Conservation (phyloP, 1,140 invertebrate species). For the Armadillidium nasatum region DNA sequence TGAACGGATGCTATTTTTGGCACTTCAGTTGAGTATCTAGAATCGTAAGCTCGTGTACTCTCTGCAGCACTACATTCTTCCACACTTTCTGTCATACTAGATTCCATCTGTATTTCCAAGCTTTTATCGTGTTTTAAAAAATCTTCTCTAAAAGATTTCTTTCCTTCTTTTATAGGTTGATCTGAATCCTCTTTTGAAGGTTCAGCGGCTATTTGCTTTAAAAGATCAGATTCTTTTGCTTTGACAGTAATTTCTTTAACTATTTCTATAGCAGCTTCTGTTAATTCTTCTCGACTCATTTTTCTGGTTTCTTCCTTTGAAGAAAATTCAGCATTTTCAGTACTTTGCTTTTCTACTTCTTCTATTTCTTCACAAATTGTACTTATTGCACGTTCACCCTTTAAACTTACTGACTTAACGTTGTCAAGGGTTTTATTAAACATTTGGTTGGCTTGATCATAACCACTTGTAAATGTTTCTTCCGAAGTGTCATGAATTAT, state of each 20-base stretch:
- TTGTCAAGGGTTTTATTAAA: slow-evolving; percentile 42
- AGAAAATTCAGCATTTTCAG: slow-evolving; percentile 3
- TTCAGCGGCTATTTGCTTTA: slow-evolving; percentile 33
- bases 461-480: slow-evolving; percentile 39
- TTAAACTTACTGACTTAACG: slow-evolving; percentile 35
- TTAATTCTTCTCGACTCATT: slow-evolving; percentile 40
- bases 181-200: not conserved
- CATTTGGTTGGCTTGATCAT: slow-evolving; percentile 44
- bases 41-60: slow-evolving; percentile 37
- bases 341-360: slow-evolving; percentile 43
- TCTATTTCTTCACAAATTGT: slow-evolving; percentile 46
- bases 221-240: slow-evolving; percentile 50
- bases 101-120: slow-evolving; percentile 35
- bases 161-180: not conserved
- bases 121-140: not conserved
- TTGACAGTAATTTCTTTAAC: slow-evolving; percentile 49
- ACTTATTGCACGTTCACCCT: slow-evolving; percentile 41
- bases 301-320: slow-evolving; percentile 53
- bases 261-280: slow-evolving; percentile 38
- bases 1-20: slow-evolving; percentile 22
- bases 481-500: slow-evolving; percentile 42
- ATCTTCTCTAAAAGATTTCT: not conserved
- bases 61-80: slow-evolving; percentile 43
- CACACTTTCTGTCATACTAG: slow-evolving; percentile 44
- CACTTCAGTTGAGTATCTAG: slow-evolving; percentile 32